These are phyloP conservation scores for Epinephelus malabaricus DNA, from an alignment of 2,797 vertebrate species.

Conservation along the genomic window DNA sequence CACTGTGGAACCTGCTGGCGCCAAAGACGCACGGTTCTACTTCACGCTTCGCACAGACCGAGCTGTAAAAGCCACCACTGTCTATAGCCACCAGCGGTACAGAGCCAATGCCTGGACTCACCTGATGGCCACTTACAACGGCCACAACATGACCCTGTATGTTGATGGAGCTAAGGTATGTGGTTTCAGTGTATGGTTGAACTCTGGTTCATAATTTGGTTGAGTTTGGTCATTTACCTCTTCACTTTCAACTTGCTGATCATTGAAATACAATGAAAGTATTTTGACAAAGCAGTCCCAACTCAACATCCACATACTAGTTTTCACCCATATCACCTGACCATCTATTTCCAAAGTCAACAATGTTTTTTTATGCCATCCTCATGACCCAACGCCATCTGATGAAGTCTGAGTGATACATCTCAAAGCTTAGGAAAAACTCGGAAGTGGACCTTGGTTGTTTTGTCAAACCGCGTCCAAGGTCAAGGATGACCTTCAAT, in stretches of 20 bases:
- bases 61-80: slow-evolving; percentile 85
- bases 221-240: not conserved
- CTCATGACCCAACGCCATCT: not conserved
- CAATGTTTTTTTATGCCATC: not conserved
- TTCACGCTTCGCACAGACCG: slow-evolving; percentile 95
- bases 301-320: not conserved
- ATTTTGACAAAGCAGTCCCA: not conserved
- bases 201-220: not conserved
- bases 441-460: not conserved
- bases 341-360: slow-evolving; percentile 3
- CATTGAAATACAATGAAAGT: not conserved
- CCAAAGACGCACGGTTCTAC: slow-evolving; percentile 93
- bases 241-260: not conserved
- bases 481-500: not conserved
- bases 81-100: slow-evolving; percentile 88
- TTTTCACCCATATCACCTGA: not conserved
- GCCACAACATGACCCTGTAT: slow-evolving; percentile 90
- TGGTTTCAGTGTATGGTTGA: slow-evolving; percentile 26
- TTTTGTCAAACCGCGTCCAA: slow-evolving; percentile 1
- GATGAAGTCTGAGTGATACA: not conserved
- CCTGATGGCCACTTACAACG: slow-evolving; percentile 91
- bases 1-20: slow-evolving; percentile 82
- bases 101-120: slow-evolving; percentile 90
- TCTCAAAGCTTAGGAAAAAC: not conserved
- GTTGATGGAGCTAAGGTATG: slow-evolving; percentile 90